phyloP scores from a whole-genome alignment of 2,888 invertebrate genomes.

The Mongoloraphidia duomilia region DNA sequence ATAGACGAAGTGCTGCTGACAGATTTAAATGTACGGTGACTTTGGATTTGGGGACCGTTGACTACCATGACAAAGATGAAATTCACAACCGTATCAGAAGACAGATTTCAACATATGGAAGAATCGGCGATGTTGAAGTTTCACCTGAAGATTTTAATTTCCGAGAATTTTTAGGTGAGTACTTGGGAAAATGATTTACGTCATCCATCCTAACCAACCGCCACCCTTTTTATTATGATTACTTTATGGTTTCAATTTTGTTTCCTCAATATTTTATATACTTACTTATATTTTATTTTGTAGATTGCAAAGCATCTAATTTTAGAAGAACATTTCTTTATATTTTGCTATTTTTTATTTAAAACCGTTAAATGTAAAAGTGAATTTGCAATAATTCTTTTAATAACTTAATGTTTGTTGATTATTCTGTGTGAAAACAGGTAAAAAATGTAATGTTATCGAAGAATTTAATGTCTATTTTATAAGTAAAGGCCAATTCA shows the following conservation, averaged over 20 bases:
- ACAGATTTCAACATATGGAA: slow-evolving; percentile 38
- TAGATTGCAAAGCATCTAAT: neutral
- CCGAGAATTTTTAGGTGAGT: slow-evolving; percentile 38
- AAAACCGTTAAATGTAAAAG: no score
- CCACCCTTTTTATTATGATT: neutral
- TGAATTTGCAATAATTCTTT: no score
- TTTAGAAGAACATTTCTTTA: no score
- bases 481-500: no score
- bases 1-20: slow-evolving; percentile 39
- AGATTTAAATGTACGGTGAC: slow-evolving; percentile 48
- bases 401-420: no score
- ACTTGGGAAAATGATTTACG: neutral
- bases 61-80: slow-evolving; percentile 37
- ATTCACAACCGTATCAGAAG: slow-evolving; percentile 37
- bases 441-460: no score
- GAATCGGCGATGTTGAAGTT: slow-evolving; percentile 38
- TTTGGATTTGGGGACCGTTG: slow-evolving; percentile 49
- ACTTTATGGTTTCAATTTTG: neutral
- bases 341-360: no score
- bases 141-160: slow-evolving; percentile 45
- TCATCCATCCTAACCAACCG: no score
- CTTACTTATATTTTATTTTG: neutral
- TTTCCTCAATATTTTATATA: neutral
- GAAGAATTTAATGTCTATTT: no score
- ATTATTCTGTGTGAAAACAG: no score